Evolutionary conservation across 2,888 invertebrate species (phyloP).

Genomic region (Tetropium fuscum): DNA sequence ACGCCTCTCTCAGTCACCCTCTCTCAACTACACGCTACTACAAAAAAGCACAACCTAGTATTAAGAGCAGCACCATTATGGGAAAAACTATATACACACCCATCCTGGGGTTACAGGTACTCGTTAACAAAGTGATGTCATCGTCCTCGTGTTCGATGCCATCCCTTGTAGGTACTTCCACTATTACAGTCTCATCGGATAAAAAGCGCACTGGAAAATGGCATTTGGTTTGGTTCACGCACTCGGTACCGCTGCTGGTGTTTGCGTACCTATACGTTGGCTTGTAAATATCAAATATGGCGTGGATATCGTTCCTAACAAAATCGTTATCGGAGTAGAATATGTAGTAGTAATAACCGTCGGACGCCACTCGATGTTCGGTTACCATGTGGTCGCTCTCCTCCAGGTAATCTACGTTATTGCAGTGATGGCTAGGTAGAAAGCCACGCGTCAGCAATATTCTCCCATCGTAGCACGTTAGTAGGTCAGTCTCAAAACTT

Average conservation of each 20-base stretch:
- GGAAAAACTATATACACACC: slow-evolving; percentile 85
- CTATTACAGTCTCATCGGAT: slow-evolving; percentile 83
- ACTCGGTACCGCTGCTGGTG: slow-evolving; percentile 74
- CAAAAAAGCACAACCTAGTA: slow-evolving; percentile 85
- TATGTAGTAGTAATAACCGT: slow-evolving; percentile 91
- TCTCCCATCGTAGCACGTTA: slow-evolving; percentile 81
- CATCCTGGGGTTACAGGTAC: slow-evolving; percentile 84
- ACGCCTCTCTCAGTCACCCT: background rate
- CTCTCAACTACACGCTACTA: slow-evolving; percentile 63
- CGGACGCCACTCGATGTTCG: slow-evolving; percentile 77
- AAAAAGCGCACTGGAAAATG: slow-evolving; percentile 78
- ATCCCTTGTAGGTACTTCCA: slow-evolving; percentile 86
- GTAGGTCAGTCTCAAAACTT: slow-evolving; percentile 83
- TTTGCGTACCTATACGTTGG: slow-evolving; percentile 85
- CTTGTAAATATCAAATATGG: slow-evolving; percentile 86
- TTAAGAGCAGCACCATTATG: slow-evolving; percentile 78
- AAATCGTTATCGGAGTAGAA: slow-evolving; percentile 90
- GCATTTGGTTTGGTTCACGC: slow-evolving; percentile 83
- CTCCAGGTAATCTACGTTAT: slow-evolving; percentile 77
- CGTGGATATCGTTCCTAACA: slow-evolving; percentile 83
- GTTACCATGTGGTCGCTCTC: slow-evolving; percentile 76
- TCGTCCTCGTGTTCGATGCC: slow-evolving; percentile 83
- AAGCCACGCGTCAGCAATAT: slow-evolving; percentile 81
- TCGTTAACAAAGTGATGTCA: slow-evolving; percentile 78
- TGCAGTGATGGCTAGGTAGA: slow-evolving; percentile 76